phyloP scores from a whole-genome alignment of 92 coral and sea anemone genomes.

The Siderastrea siderea region DNA sequence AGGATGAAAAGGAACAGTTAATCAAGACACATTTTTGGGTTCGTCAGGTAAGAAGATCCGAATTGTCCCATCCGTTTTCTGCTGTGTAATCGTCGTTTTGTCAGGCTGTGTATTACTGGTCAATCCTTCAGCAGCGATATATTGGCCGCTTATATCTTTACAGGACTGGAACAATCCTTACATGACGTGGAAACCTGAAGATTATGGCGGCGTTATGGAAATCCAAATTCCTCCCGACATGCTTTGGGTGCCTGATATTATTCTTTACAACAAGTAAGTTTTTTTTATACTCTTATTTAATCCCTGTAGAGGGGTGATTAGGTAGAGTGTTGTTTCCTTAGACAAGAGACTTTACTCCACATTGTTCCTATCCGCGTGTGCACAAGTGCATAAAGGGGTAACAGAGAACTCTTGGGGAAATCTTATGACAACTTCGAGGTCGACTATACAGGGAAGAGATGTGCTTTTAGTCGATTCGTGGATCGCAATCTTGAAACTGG shows the following conservation, averaged over 20 bases:
- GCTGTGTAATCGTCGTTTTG: background rate
- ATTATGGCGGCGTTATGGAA: conserved; percentile 65
- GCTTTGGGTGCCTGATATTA: conserved; percentile 86
- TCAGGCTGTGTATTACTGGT: no score
- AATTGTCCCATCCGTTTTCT: background rate
- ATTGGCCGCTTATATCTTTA: background rate
- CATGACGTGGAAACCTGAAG: conserved; percentile 72
- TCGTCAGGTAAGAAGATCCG: conserved; percentile 54
- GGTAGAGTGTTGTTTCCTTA: no score
- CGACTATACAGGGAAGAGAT: no score
- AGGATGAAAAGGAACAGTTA: conserved; percentile 83
- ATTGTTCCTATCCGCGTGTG: no score
- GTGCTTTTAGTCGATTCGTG: no score
- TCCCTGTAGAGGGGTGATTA: no score
- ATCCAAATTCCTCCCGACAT: conserved; percentile 74
- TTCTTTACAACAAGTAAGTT: conserved; percentile 79
- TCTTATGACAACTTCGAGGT: no score
- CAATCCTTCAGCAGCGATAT: no score
- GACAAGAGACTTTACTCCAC: no score
- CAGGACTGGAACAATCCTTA: conserved; percentile 77
- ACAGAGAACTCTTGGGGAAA: no score
- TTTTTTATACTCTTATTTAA: background rate
- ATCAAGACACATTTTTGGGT: conserved; percentile 83
- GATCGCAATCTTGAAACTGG: no score
- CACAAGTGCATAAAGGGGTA: no score